Evolutionary conservation across 2,888 invertebrate species (phyloP), one percentile per base, ranked within the genome.

Genomic region (Zeuzera pyrina): DNA sequence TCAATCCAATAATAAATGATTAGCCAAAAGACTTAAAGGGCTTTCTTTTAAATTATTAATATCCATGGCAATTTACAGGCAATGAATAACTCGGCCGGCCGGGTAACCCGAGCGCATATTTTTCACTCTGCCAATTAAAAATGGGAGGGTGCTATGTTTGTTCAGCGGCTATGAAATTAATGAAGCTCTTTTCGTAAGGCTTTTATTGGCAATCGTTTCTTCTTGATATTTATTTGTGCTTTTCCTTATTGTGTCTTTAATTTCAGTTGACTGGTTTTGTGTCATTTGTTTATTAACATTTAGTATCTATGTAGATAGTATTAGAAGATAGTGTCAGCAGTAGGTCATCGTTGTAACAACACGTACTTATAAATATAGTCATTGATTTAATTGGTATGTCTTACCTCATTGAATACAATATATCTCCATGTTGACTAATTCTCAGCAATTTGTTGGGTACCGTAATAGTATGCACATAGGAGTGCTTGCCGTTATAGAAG

Each of bases 381-480:
- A 6, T 19, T 19, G 5, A 19, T 19, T 8, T 19, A n/a, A 4
- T 3, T 10, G 10, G 14, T 10, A 30, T 6, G 4, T 4, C 36
- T 52, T 78, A 94, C 94, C 96, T 90, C 93, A 95, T 95, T 1
- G 96, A 97, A 68, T 95, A 97, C 30, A 95, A 85, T 52, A 97
- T 94, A 50, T 94, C 94, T 1, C 97, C 97, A 55, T 95, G 92
- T 64, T 93, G 92, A 52, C 90, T 91, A 46, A 98, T 91, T 40
- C 98, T 84, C 21, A 98, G 84, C 47, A 98, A 85, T 70, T 97
- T 95, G 70, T 98, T 98, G 0, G 97, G 97, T 10, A 94, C 94
- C 1, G 98, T 97, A 46, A 97, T 95, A 15, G 95, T 95, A 73
- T 98, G 98, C 28, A 97, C 93, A 56, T 97, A 95, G 7, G 96